Percentiles rank a stretch among this genome's conserved stretches.
Evolutionary conservation across 2,113 vertebrate genomes (phyloP).

Genomic region (Psilopsiagon aymara): DNA sequence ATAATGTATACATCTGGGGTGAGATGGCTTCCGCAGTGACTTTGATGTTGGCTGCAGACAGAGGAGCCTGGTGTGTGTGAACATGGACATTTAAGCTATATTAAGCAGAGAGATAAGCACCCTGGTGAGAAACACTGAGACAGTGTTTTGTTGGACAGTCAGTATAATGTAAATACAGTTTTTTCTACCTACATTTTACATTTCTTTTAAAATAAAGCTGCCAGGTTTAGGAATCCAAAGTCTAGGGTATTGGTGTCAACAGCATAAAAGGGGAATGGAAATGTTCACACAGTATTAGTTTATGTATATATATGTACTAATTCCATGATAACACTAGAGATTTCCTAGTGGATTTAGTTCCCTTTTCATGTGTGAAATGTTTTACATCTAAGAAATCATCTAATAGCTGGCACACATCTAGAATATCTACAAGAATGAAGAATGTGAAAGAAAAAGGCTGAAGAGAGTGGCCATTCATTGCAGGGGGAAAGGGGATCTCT

Average conservation of each 20-base stretch:
- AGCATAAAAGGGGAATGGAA: background rate
- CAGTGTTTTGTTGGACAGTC: background rate
- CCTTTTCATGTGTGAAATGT: background rate
- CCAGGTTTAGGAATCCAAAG: background rate
- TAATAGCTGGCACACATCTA: background rate
- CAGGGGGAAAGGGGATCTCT: background rate
- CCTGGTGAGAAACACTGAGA: background rate
- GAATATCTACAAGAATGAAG: background rate
- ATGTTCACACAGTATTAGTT: background rate
- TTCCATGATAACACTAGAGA: background rate
- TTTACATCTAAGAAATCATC: background rate
- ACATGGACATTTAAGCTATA: background rate
- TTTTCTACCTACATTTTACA: background rate
- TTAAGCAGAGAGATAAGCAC: background rate
- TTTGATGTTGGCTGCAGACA: background rate
- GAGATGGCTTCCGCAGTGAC: background rate
- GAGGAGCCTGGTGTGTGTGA: background rate
- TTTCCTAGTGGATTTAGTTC: background rate
- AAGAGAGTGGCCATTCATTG: background rate
- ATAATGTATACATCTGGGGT: background rate
- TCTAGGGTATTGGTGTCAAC: background rate
- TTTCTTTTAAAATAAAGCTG: background rate
- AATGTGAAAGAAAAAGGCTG: background rate
- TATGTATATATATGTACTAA: background rate
- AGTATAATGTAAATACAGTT: background rate